Conservation (phyloP, 2,888 invertebrate genomes). For the Mantis religiosa region DNA sequence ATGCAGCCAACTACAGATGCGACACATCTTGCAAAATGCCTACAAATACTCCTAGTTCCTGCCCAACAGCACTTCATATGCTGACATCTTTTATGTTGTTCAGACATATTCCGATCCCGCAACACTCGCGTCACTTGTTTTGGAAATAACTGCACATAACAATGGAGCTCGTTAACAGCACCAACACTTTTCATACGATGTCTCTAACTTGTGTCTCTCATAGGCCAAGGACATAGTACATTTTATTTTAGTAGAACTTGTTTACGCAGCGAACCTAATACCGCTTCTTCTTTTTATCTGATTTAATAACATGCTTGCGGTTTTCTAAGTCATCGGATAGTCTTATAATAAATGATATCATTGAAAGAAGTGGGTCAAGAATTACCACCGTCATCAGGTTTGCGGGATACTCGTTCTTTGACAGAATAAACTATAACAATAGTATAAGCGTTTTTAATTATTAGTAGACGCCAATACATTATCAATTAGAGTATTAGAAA, state of each 20-base stretch:
- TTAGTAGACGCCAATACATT: background rate
- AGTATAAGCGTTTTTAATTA: background rate
- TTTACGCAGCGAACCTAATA: background rate
- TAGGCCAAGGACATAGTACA: background rate
- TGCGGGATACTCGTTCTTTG: background rate
- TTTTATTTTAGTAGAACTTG: background rate
- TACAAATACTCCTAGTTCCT: background rate
- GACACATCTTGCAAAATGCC: background rate
- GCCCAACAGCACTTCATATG: background rate
- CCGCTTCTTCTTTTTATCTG: background rate
- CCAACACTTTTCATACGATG: background rate
- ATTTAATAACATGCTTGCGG: background rate
- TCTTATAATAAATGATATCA: background rate
- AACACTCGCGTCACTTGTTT: background rate
- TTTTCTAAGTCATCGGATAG: background rate
- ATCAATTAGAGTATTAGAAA: no score
- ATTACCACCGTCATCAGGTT: background rate
- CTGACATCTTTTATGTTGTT: background rate
- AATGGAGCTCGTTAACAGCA: background rate
- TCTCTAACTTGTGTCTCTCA: no score
- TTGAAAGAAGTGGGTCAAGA: background rate
- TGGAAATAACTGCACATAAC: background rate
- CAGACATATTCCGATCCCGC: background rate
- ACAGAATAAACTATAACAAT: background rate
- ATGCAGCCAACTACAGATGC: background rate